Percentiles rank a stretch among this genome's conserved stretches.
These are phyloP conservation scores for Oceanodroma leucorhoa DNA, from an alignment of 2,797 vertebrate genomes.

Conservation along the genomic window DNA sequence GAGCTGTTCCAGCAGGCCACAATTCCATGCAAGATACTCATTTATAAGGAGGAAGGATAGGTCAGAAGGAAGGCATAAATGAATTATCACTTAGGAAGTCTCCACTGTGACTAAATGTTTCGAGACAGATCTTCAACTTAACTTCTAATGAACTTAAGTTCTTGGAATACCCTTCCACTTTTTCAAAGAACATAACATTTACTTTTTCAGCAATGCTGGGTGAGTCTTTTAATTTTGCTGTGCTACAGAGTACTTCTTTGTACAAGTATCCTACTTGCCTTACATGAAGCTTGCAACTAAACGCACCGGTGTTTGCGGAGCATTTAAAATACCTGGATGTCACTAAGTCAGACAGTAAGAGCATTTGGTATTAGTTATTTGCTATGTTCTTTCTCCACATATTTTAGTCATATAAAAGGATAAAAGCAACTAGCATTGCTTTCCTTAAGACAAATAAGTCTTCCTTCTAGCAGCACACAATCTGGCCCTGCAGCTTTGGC, in stretches of 20 bases:
- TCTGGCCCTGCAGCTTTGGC: constrained; percentile 6
- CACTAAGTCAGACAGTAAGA: neutral
- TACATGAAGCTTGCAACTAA: neutral
- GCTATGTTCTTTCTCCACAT: neutral
- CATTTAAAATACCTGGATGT: neutral
- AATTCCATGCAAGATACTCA: neutral
- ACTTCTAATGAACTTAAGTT: neutral
- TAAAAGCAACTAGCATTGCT: neutral
- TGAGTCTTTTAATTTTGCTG: neutral
- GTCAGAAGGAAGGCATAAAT: neutral
- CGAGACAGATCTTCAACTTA: neutral
- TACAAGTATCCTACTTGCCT: neutral
- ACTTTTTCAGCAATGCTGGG: neutral
- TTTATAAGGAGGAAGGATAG: neutral
- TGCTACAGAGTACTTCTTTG: neutral
- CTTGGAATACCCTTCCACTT: neutral
- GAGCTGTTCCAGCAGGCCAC: neutral
- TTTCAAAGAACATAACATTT: neutral
- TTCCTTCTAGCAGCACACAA: neutral
- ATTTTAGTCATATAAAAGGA: neutral
- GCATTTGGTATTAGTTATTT: neutral
- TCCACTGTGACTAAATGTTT: neutral
- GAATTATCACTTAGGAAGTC: neutral
- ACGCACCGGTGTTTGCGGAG: neutral
- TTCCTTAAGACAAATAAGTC: neutral